A percentile compares a stretch with the other conserved stretches of the same genome.
phyloP scores from a whole-genome alignment of 2,113 vertebrate genomes.

The Gorilla gorilla region DNA sequence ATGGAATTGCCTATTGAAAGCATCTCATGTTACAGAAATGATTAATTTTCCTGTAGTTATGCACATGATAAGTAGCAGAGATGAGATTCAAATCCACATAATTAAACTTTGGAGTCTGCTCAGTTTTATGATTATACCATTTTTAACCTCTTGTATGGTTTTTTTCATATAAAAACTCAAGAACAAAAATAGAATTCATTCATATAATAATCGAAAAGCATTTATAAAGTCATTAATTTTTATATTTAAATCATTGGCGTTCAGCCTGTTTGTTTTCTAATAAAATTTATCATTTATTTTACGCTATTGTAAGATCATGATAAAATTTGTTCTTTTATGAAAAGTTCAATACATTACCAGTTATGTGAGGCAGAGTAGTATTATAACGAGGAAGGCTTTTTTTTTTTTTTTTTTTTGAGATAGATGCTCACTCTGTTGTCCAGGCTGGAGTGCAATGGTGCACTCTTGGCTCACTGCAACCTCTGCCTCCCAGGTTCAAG shows the following conservation, averaged over 20 bases:
- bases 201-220: not conserved
- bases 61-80: not conserved
- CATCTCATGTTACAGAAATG: not conserved
- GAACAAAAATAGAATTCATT: not conserved
- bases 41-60: not conserved
- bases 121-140: not conserved
- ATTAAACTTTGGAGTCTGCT: not conserved
- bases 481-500: no score
- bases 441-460: no score
- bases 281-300: not conserved
- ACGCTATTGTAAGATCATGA: not conserved
- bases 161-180: not conserved
- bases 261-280: not conserved
- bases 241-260: not conserved
- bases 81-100: not conserved
- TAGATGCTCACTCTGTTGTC: no score
- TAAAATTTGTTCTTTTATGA: not conserved
- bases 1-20: not conserved
- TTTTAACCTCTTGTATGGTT: not conserved
- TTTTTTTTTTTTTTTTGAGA: not conserved
- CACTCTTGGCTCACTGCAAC: no score
- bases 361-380: not conserved
- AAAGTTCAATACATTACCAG: not conserved
- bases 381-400: rapidly evolving
- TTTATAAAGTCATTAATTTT: not conserved